Evolutionary conservation across 2,888 invertebrate genomes (phyloP), one percentile per base, ranked within the genome.

Genomic region (Agriopis aurantiaria): DNA sequence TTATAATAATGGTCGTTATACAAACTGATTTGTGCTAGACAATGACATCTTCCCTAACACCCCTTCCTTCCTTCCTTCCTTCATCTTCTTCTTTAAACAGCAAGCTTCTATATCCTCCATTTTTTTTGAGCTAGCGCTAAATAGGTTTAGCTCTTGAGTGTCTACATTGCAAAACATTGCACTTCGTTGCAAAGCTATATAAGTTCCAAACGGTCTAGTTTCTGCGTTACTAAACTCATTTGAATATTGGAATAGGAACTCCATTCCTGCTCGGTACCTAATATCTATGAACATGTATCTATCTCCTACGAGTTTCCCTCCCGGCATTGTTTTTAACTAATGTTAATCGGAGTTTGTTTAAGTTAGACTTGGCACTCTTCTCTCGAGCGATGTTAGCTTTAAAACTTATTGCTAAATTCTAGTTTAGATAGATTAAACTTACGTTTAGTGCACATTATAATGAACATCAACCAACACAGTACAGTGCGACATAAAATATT

Each of bases 191-290:
- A 57, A 57, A 45, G 57, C 57, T 57, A 17, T 57, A 45, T 45
- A 57, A 9, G 52, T 12, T 76, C 76, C 82, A 82, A 85, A 85
- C 80, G 82, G 78, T 82, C 72, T 77, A 86, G 84, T 85, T 87
- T 86, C 83, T 79, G 82, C 82, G 74, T 83, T 78, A 82, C 79
- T 83, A 82, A 85, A 83, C 88, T 88, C 83, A 90, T 91, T 90
- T 89, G 87, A 89, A 90, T 91, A 88, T 87, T 83, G 80, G 81
- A 86, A 85, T 85, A 83, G 87, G 84, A 85, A 83, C 43, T 3
- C 48, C 60, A 56, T 45, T 60, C 60, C 33, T 41, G 11, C 45
- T 58, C 46, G 41, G 48, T 45, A n/a, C n/a, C n/a, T n/a, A n/a
- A n/a, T n/a, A 57, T 57, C 57, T 41, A 60, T 11, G 40, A 62